Base-by-base conservation (phyloP, 2,888 invertebrate species). In the Lycaena phlaeas region DNA sequence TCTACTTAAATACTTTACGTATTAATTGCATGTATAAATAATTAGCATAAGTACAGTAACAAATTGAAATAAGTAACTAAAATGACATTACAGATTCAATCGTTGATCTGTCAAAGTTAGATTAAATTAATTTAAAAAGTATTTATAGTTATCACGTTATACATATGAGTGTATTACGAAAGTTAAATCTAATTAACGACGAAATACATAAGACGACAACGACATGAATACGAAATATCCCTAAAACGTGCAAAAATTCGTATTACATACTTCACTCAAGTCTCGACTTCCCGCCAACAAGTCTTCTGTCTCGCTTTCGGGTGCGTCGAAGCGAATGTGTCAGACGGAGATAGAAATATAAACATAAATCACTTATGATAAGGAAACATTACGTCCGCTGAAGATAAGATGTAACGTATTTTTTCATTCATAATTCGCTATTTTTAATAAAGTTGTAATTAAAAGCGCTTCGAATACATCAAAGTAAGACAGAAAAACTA, bases 341-440 rank as follows among this genome's bases (percentile, higher is more conserved):
- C 6, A 6, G 47, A 51, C 28, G 11, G 40, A 41, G 52, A 48
- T n/a, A 12, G 41, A 38, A 30, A 52, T 42, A 51, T 44, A 49
- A 52, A 49, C 48, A 53, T 42, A 45, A 45, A 38, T 45, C 44
- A 45, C 41, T 44, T 44, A 45, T 42, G 43, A 47, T 49, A 49
- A 43, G 30, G 29, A 36, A 30, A 28, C 39, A 27, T 36, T 41
- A 38, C 18, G 22, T 45, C 14, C 25, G 18, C 34, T 17, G 4
- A 18, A 42, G 44, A 45, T 47, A 43, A 49, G 34, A 30, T 30
- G 29, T 26, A 26, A 30, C 14, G 25, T 9, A 18, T 10, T 18
- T 36, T 36, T 39, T 39, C 30, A 31, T 30, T 14, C n/a, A 34
- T 34, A 22, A 22, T 7, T 34, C 22, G 34, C 34, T 9, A 34